A percentile compares a stretch with the other conserved stretches of the same genome.
phyloP scores from a whole-genome alignment of 2,113 vertebrate species.

The Pelecanus crispus region DNA sequence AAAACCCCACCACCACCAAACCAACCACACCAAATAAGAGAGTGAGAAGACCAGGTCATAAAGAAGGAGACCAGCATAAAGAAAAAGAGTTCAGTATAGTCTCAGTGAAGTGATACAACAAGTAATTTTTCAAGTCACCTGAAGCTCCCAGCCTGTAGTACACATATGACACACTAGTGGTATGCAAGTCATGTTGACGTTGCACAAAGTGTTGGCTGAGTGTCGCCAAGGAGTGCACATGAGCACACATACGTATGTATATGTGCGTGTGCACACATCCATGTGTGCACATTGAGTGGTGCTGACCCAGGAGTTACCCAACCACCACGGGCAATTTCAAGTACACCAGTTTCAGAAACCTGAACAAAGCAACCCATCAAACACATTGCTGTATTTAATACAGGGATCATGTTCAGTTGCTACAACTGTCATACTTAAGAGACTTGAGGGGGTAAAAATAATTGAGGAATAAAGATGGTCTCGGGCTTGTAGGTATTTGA shows the following conservation, averaged over 20 bases:
- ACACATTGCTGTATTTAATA: not conserved
- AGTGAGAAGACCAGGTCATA: not conserved
- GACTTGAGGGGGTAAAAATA: conserved; percentile 3
- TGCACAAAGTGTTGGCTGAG: not conserved
- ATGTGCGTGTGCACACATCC: too few relatives aligned
- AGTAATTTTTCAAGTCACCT: not conserved
- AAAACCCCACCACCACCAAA: too few relatives aligned
- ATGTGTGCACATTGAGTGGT: accelerated
- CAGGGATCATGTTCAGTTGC: not conserved
- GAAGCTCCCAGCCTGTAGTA: not conserved
- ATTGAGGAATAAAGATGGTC: conserved; percentile 16
- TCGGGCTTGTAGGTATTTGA: not conserved
- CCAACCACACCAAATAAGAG: too few relatives aligned
- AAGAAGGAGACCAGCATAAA: not conserved
- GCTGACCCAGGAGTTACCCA: not conserved
- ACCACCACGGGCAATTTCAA: not conserved
- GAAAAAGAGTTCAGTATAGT: not conserved
- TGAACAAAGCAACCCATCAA: not conserved
- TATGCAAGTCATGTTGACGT: accelerated
- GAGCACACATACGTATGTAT: not conserved
- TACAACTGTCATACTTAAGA: not conserved
- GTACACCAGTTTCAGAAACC: not conserved
- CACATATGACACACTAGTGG: not conserved
- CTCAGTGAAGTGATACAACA: not conserved
- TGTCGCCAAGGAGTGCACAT: not conserved